Evolutionary conservation across 2,113 vertebrate genomes (phyloP).

Genomic region (Saccopteryx leptura): DNA sequence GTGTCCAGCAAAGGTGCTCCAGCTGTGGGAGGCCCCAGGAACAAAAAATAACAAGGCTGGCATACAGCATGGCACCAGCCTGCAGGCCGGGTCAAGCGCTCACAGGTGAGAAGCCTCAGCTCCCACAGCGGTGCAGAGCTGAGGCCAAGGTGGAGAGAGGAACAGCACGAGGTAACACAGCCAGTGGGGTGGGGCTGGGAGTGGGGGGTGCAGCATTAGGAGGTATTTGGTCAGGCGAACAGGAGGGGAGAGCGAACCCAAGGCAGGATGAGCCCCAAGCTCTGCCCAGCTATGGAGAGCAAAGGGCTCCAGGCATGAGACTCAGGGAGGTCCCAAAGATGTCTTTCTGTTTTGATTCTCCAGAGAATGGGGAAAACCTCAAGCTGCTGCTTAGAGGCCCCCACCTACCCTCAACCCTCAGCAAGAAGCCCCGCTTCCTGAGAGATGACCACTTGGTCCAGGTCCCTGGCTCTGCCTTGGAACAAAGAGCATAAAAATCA

Average conservation of each 20-base stretch:
- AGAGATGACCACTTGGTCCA: not conserved
- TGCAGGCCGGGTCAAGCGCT: not conserved
- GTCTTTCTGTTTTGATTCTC: not conserved
- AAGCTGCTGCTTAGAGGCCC: not conserved
- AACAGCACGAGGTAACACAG: fast-evolving
- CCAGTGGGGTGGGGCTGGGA: not conserved
- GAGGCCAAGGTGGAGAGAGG: not conserved
- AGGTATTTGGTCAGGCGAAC: not conserved
- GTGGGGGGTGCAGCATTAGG: not conserved
- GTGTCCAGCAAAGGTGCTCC: not conserved
- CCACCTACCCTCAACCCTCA: not conserved
- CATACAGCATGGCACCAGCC: fast-evolving
- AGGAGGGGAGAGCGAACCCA: not conserved
- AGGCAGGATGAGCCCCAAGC: not conserved
- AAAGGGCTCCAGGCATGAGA: not conserved
- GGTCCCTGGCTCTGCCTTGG: not conserved
- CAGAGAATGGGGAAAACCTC: not conserved
- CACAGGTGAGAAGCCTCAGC: not conserved
- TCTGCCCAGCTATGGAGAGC: not conserved
- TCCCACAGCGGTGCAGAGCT: not conserved
- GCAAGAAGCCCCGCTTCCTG: not conserved
- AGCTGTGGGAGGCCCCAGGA: not conserved
- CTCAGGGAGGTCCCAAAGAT: not conserved
- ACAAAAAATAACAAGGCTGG: not conserved
- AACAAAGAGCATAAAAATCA: not conserved